Conservation (phyloP, 2,888 invertebrate species). For the Cheilosia scutellata region DNA sequence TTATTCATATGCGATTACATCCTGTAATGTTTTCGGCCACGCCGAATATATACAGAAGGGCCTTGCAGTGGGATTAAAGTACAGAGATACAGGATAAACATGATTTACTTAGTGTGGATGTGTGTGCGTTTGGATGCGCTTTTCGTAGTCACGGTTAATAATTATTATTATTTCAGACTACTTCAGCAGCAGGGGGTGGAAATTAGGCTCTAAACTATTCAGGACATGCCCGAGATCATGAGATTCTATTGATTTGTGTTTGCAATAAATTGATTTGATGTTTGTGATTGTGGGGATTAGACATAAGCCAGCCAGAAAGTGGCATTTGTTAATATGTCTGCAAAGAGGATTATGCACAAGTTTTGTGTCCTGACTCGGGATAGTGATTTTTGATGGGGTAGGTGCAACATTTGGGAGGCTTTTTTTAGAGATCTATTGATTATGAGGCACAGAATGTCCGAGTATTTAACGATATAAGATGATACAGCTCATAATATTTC, state of each 20-base stretch:
- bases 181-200: conserved; percentile 21
- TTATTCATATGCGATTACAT: conserved; percentile 84
- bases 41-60: conserved; percentile 37
- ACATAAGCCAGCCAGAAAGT: conserved; percentile 14
- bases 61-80: conserved; percentile 58
- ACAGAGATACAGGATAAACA: conserved; percentile 47
- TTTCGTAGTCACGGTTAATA: conserved; percentile 67
- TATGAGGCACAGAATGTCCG: neutral
- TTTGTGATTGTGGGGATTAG: conserved; percentile 49
- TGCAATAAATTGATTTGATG: conserved; percentile 59
- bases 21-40: conserved; percentile 80
- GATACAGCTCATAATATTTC: neutral
- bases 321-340: neutral
- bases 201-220: conserved; percentile 55
- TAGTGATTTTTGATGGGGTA: too few species aligned
- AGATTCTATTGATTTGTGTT: conserved; percentile 60
- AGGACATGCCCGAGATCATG: conserved; percentile 46
- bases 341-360: conserved; percentile 1
- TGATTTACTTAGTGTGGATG: conserved; percentile 17
- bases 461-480: too few species aligned
- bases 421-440: neutral
- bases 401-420: neutral
- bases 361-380: too few species aligned
- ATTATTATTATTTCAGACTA: conserved; percentile 47
- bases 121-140: conserved; percentile 55